phyloP scores from a whole-genome alignment of 2,888 invertebrate genomes.

The Polydrusus tereticollis region DNA sequence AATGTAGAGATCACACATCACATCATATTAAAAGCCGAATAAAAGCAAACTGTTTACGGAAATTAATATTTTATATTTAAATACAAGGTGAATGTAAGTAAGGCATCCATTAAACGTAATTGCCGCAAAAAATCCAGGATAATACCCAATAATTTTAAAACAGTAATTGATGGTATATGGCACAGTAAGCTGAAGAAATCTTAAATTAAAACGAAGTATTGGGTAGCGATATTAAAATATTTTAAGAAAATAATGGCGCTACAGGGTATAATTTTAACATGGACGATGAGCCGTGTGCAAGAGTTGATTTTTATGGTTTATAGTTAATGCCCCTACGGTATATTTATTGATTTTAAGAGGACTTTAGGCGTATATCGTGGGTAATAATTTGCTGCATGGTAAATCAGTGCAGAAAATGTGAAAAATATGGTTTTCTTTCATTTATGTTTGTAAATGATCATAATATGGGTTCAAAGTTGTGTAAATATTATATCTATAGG shows the following conservation, averaged over 20 bases:
- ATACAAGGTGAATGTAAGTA: constrained; percentile 24
- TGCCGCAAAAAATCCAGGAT: constrained; percentile 17
- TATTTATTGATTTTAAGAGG: constrained; percentile 36
- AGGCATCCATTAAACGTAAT: constrained; percentile 18
- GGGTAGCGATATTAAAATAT: constrained; percentile 37
- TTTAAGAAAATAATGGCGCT: constrained; percentile 37
- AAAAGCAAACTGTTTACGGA: constrained; percentile 16
- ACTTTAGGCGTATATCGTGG: constrained; percentile 1
- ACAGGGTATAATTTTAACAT: constrained; percentile 25
- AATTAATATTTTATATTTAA: constrained; percentile 20
- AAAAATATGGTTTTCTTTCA: neutral
- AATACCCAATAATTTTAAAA: constrained; percentile 26
- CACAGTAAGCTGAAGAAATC: constrained; percentile 26
- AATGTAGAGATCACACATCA: no score
- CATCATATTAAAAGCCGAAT: neutral
- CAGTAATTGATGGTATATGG: constrained; percentile 20
- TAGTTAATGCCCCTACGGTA: constrained; percentile 6
- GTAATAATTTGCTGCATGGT: constrained; percentile 2
- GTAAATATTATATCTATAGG: no score
- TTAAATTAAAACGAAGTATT: constrained; percentile 32
- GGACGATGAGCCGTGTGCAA: constrained; percentile 22
- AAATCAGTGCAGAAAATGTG: constrained; percentile 14
- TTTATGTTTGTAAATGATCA: neutral
- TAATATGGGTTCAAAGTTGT: no score
- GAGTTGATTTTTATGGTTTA: constrained; percentile 30